Conservation (phyloP, 2,888 invertebrate species). For the Elegia similella region DNA sequence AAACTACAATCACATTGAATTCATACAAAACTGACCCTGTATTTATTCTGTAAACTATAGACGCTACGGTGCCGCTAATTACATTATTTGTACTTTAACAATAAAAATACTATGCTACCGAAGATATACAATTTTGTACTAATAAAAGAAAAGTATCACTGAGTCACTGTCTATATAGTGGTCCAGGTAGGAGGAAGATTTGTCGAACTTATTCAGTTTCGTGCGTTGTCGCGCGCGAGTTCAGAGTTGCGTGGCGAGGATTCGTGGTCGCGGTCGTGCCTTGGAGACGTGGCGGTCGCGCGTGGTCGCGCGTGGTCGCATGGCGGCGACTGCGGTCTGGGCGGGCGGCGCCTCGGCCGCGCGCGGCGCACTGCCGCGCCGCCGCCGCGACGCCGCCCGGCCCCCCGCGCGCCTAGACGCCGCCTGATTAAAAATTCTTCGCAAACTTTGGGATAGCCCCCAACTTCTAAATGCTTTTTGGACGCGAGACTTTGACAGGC, state of each 20-base stretch:
- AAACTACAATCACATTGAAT: constrained; percentile 81
- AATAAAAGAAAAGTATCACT: constrained; percentile 59
- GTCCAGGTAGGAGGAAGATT: constrained; percentile 80
- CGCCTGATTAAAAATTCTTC: constrained; percentile 75
- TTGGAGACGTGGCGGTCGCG: constrained; percentile 29
- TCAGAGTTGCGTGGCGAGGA: constrained; percentile 49
- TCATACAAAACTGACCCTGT: constrained; percentile 82
- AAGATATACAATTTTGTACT: constrained; percentile 78
- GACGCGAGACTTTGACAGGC: constrained; percentile 33
- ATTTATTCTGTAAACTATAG: constrained; percentile 75
- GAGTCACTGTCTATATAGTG: constrained; percentile 75
- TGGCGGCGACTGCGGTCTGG: constrained; percentile 53
- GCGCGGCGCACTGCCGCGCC: constrained; percentile 80
- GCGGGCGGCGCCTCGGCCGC: constrained; percentile 79
- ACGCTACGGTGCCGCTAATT: constrained; percentile 70
- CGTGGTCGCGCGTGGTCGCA: constrained; percentile 41
- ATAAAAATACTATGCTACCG: constrained; percentile 67
- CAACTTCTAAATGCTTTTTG: constrained; percentile 48
- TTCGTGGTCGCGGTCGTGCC: constrained; percentile 35
- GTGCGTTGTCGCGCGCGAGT: constrained; percentile 59
- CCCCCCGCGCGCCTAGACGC: constrained; percentile 38
- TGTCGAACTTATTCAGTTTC: constrained; percentile 82
- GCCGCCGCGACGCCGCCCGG: constrained; percentile 58
- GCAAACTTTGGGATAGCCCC: constrained; percentile 63
- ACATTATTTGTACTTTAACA: constrained; percentile 78